These are phyloP conservation scores for Pipistrellus kuhlii DNA, from an alignment of 2,797 vertebrate species.

Conservation along the genomic window DNA sequence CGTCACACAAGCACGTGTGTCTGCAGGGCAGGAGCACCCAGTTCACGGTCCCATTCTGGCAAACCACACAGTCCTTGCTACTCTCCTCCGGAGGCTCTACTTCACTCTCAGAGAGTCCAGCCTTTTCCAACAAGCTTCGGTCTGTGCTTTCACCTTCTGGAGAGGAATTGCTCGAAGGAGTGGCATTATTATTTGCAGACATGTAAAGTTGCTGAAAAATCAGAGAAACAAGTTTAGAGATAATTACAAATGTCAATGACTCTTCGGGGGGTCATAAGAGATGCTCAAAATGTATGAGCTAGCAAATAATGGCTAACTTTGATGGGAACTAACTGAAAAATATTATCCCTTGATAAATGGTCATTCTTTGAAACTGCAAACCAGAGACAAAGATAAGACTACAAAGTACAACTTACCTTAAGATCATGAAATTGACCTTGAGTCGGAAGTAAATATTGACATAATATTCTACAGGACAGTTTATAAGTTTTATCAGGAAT, in stretches of 20 bases:
- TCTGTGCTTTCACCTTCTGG: conserved; percentile 75
- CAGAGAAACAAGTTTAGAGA: conserved; percentile 61
- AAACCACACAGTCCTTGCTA: conserved; percentile 95
- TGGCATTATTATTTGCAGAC: conserved; percentile 90
- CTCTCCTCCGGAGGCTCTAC: conserved; percentile 79
- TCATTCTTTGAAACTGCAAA: conserved; percentile 66
- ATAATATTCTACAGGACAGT: conserved; percentile 93
- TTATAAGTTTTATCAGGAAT: conserved; percentile 94
- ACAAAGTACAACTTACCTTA: conserved; percentile 88
- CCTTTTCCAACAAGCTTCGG: conserved; percentile 85
- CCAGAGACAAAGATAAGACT: conserved; percentile 60
- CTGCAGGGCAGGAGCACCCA: conserved; percentile 96
- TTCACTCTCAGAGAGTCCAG: conserved; percentile 81
- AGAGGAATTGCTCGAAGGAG: neutral
- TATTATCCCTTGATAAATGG: conserved; percentile 43
- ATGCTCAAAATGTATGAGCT: conserved; percentile 52
- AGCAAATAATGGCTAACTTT: conserved; percentile 38
- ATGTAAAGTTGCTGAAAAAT: conserved; percentile 95
- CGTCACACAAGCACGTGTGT: conserved; percentile 94
- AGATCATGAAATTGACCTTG: conserved; percentile 95
- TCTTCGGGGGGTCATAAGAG: conserved; percentile 11
- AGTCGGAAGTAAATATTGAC: conserved; percentile 94
- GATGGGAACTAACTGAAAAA: conserved; percentile 57
- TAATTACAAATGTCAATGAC: conserved; percentile 30
- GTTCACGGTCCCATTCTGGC: conserved; percentile 95